These are phyloP conservation scores for Baccha elongata DNA, from an alignment of 2,888 invertebrate species.

Conservation along the genomic window DNA sequence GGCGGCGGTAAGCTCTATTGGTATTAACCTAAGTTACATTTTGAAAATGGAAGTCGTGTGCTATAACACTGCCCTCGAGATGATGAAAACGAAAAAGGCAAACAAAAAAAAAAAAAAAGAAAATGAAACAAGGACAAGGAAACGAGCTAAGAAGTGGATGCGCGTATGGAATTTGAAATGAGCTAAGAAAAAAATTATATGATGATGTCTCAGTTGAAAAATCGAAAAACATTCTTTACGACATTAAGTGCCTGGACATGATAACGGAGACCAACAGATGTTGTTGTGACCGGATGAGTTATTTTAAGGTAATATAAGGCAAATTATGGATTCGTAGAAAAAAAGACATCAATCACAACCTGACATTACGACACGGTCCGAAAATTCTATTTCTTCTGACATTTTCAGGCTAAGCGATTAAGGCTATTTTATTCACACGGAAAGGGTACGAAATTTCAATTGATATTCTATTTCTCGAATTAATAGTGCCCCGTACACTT, in stretches of 20 bases:
- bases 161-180: conserved; percentile 64
- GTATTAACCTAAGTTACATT: conserved; percentile 46
- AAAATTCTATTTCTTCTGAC: too few relatives aligned
- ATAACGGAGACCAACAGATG: conserved; percentile 64
- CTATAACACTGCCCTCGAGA: conserved; percentile 27
- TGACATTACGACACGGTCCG: too few relatives aligned
- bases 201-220: conserved; percentile 72
- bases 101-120: conserved; percentile 13
- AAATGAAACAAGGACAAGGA: conserved; percentile 11
- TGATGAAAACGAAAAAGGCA: conserved; percentile 23
- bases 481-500: too few relatives aligned
- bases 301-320: too few relatives aligned
- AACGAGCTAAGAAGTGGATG: conserved; percentile 11
- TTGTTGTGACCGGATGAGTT: conserved; percentile 5
- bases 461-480: too few relatives aligned
- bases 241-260: conserved; percentile 63
- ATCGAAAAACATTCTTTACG: conserved; percentile 65
- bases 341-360: too few relatives aligned
- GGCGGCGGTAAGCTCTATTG: conserved; percentile 41
- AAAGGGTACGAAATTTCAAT: too few relatives aligned
- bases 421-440: too few relatives aligned
- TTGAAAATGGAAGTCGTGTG: conserved; percentile 23
- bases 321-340: too few relatives aligned
- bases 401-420: too few relatives aligned
- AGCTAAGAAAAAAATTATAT: conserved; percentile 51